Evolutionary conservation across 2,888 invertebrate genomes (phyloP).

Genomic region (Muscina levida): DNA sequence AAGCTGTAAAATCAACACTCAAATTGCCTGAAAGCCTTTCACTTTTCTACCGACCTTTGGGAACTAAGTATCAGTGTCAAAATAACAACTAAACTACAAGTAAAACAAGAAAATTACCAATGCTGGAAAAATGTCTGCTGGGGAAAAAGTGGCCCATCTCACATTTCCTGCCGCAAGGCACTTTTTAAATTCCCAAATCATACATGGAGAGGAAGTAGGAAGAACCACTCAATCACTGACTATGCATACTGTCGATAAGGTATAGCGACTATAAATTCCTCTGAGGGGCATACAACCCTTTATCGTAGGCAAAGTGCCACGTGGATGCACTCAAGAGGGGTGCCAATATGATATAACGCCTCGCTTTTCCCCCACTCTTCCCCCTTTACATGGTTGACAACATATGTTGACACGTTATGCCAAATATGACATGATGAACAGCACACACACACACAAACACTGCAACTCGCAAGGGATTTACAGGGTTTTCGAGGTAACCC

Average conservation of each 20-base stretch:
- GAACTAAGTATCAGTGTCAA: no score
- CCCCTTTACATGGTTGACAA: conserved; percentile 3
- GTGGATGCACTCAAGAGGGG: conserved; percentile 22
- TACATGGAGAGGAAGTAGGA: background rate
- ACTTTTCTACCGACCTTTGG: no score
- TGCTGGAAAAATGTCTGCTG: no score
- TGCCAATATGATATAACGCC: background rate
- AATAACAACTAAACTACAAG: no score
- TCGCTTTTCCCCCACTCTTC: background rate
- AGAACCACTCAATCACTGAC: background rate
- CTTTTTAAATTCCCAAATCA: background rate
- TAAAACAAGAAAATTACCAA: no score
- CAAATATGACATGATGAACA: background rate
- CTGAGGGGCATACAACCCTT: conserved; percentile 1
- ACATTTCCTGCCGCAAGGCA: background rate
- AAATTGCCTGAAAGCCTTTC: no score
- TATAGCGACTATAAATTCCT: background rate
- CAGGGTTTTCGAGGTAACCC: no score
- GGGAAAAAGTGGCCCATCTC: no score
- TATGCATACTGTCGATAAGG: no score
- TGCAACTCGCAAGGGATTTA: no score
- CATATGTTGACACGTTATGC: conserved; percentile 31
- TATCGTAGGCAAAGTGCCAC: background rate
- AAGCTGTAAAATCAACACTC: no score
- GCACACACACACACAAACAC: no score